phyloP scores from a whole-genome alignment of 2,888 invertebrate species.

The Pasiphila rectangulata region DNA sequence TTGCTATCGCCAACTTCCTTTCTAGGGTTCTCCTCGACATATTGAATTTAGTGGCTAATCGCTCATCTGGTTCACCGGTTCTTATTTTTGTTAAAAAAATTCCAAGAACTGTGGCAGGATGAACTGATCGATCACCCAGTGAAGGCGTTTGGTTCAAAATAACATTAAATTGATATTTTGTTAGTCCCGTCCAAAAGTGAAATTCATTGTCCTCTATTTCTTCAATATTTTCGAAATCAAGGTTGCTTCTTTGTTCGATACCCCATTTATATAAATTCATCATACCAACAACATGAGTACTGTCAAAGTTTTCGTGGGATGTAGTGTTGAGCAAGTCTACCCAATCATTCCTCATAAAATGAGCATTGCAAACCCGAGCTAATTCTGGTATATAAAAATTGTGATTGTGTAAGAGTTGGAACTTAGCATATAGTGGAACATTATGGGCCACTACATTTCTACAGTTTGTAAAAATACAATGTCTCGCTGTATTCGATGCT shows the following conservation, averaged over 20 bases:
- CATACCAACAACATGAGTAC: slow-evolving; percentile 22
- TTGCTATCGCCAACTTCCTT: slow-evolving; percentile 14
- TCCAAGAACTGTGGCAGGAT: slow-evolving; percentile 12
- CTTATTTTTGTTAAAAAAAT: slow-evolving; percentile 21
- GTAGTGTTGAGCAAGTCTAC: slow-evolving; percentile 13
- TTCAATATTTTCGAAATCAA: slow-evolving; percentile 24
- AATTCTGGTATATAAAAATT: slow-evolving; percentile 18
- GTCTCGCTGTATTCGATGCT: slow-evolving; percentile 6
- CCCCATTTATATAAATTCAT: slow-evolving; percentile 26
- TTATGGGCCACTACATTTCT: background rate
- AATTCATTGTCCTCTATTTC: slow-evolving; percentile 22
- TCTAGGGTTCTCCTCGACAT: slow-evolving; percentile 23
- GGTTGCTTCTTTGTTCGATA: slow-evolving; percentile 13
- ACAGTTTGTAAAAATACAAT: slow-evolving; percentile 2
- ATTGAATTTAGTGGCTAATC: slow-evolving; percentile 23
- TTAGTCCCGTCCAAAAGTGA: slow-evolving; percentile 22
- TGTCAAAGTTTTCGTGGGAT: slow-evolving; percentile 16
- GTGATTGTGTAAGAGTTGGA: slow-evolving; percentile 10
- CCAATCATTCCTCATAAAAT: slow-evolving; percentile 17
- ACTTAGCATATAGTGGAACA: background rate
- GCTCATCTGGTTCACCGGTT: slow-evolving; percentile 26
- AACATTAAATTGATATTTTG: slow-evolving; percentile 21
- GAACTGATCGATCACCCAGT: slow-evolving; percentile 19
- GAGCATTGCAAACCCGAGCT: slow-evolving; percentile 17
- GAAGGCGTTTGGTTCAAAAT: slow-evolving; percentile 22